A percentile compares a stretch with the other conserved stretches of the same genome.
Conservation (phyloP, 2,797 vertebrate species). For the Leontopithecus rosalia region DNA sequence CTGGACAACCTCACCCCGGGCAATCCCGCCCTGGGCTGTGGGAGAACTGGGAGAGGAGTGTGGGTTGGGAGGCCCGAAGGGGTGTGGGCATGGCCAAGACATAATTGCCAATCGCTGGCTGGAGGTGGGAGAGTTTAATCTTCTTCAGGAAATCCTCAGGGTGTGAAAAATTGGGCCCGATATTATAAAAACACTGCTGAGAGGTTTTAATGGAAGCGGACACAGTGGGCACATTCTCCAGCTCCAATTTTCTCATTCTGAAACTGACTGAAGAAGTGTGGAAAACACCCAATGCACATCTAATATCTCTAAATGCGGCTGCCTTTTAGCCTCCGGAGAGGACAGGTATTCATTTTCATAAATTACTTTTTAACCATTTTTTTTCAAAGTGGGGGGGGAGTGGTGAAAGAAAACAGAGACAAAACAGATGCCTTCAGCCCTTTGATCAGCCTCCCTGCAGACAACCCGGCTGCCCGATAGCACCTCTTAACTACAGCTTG, state of each 20-base stretch:
- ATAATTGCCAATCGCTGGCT: rapidly evolving
- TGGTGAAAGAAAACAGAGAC: slow-evolving; percentile 89
- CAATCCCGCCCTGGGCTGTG: neutral
- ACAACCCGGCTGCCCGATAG: slow-evolving; percentile 90
- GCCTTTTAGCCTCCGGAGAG: slow-evolving; percentile 84
- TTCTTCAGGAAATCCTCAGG: slow-evolving; percentile 69
- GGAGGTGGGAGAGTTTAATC: slow-evolving; percentile 60
- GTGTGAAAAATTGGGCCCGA: slow-evolving; percentile 57
- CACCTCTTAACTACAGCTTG: slow-evolving; percentile 89
- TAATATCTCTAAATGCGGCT: slow-evolving; percentile 78
- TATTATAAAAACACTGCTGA: slow-evolving; percentile 47
- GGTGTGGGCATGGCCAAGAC: neutral
- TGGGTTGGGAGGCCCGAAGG: rapidly evolving
- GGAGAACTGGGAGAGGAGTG: rapidly evolving
- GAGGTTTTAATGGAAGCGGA: slow-evolving; percentile 73
- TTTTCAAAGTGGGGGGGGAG: slow-evolving; percentile 76
- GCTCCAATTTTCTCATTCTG: slow-evolving; percentile 77
- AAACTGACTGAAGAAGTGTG: slow-evolving; percentile 52
- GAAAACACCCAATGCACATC: slow-evolving; percentile 51
- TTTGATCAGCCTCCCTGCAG: slow-evolving; percentile 90
- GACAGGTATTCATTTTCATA: slow-evolving; percentile 88
- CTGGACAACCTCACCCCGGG: rapidly evolving
- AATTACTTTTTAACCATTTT: slow-evolving; percentile 86
- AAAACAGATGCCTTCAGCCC: slow-evolving; percentile 89
- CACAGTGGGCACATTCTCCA: slow-evolving; percentile 67